A percentile compares a stretch with the other conserved stretches of the same genome.
These are phyloP conservation scores for Drosophila ananassae DNA, from an alignment of 1,140 invertebrate genomes.

Conservation along the genomic window DNA sequence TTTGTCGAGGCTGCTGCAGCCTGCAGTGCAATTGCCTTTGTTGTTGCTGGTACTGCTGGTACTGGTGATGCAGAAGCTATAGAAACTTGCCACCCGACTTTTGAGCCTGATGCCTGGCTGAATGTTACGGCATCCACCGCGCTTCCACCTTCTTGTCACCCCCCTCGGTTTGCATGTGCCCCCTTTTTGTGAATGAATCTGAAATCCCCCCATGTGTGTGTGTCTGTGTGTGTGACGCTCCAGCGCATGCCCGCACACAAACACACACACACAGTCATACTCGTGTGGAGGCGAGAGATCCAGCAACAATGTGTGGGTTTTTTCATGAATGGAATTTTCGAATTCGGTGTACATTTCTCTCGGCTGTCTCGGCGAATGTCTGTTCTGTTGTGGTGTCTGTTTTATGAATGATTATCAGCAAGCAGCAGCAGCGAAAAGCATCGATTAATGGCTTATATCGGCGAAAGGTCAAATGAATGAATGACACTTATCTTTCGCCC, in stretches of 20 bases:
- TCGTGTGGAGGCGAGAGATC: constrained; percentile 27
- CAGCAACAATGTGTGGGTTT: constrained; percentile 78
- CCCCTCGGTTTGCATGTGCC: constrained; percentile 59
- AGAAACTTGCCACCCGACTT: constrained; percentile 52
- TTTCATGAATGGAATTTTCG: constrained; percentile 83
- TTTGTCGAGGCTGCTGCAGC: constrained; percentile 44
- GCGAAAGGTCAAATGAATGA: constrained; percentile 54
- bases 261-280: constrained; percentile 44
- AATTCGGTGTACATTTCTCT: constrained; percentile 80
- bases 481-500: constrained; percentile 33
- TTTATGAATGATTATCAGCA: constrained; percentile 77
- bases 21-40: constrained; percentile 57
- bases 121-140: constrained; percentile 69
- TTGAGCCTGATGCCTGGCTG: constrained; percentile 27
- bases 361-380: constrained; percentile 40
- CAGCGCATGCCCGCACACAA: constrained; percentile 64
- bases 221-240: constrained; percentile 54
- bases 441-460: constrained; percentile 49
- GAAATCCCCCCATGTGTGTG: constrained; percentile 26
- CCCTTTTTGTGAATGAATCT: constrained; percentile 80
- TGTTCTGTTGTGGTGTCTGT: constrained; percentile 43
- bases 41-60: constrained; percentile 41
- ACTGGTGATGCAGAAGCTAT: constrained; percentile 50
- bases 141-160: constrained; percentile 25
- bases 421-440: constrained; percentile 29